A percentile compares a stretch with the other conserved stretches of the same genome.
phyloP scores from a whole-genome alignment of 2,113 vertebrate genomes.

The Pterocles burchelli region DNA sequence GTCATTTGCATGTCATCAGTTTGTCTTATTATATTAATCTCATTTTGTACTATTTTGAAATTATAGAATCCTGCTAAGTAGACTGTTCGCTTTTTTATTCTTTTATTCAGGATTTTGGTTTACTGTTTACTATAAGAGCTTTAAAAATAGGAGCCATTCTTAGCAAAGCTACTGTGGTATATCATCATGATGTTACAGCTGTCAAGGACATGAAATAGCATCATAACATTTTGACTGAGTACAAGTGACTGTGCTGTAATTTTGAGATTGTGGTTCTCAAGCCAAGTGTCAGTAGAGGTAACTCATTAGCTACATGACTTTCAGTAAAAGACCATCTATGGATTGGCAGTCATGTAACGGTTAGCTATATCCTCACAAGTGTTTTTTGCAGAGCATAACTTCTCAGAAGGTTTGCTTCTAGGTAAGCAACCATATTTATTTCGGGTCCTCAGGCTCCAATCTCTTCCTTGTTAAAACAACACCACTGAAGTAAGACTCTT shows the following conservation, averaged over 20 bases:
- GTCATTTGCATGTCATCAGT: neutral
- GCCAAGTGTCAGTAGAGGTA: neutral
- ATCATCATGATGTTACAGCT: neutral
- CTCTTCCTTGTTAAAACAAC: neutral
- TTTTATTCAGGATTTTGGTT: neutral
- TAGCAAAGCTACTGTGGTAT: neutral
- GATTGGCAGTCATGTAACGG: neutral
- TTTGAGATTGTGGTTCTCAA: constrained; percentile 6
- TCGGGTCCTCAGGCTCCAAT: neutral
- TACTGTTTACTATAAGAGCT: neutral
- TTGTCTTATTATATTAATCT: neutral
- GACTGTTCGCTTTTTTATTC: neutral
- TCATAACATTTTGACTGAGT: neutral
- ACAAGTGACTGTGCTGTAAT: neutral
- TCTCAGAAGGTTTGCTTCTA: neutral
- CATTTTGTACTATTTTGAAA: neutral
- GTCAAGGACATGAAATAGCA: neutral
- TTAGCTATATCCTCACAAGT: neutral
- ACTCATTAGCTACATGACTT: constrained; percentile 2
- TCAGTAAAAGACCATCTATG: neutral
- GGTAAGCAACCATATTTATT: neutral
- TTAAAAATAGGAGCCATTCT: neutral
- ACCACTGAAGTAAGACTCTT: neutral
- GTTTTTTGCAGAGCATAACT: neutral
- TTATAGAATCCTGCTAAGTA: neutral